Percentiles rank a stretch among this genome's conserved stretches.
Conservation (phyloP, 1,140 invertebrate genomes). For the Helicoverpa zea region DNA sequence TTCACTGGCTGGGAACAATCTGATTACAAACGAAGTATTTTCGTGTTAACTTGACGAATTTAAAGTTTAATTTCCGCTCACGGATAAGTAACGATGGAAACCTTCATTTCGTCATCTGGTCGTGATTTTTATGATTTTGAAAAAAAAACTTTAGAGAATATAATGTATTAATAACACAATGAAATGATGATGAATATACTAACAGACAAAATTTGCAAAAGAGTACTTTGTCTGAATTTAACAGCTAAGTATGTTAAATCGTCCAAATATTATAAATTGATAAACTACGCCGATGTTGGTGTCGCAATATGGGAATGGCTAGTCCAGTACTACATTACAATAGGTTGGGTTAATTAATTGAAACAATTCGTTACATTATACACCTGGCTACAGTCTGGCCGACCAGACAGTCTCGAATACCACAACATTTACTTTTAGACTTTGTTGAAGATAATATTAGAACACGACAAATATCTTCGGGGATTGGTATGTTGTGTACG, state of each 20-base stretch:
- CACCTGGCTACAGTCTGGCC: conserved; percentile 16
- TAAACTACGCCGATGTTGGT: not conserved
- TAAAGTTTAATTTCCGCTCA: too few species aligned
- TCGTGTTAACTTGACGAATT: too few species aligned
- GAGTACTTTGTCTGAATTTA: not conserved
- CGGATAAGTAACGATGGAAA: too few species aligned
- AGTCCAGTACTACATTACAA: conserved; percentile 5
- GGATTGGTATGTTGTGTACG: not conserved
- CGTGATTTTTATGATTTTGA: too few species aligned
- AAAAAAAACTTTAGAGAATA: too few species aligned
- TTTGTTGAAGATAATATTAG: conserved; percentile 19
- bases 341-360: conserved; percentile 15
- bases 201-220: too few species aligned
- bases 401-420: conserved; percentile 10
- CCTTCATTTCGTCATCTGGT: too few species aligned
- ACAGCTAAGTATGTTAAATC: too few species aligned
- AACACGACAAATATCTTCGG: not conserved
- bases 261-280: not conserved
- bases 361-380: conserved; percentile 17
- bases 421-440: conserved; percentile 22
- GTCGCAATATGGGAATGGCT: conserved; percentile 10
- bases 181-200: too few species aligned
- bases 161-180: too few species aligned
- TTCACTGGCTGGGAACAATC: too few species aligned
- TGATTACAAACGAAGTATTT: too few species aligned